Percentiles rank a stretch among this genome's conserved stretches.
Evolutionary conservation across 1,140 invertebrate species (phyloP).

Genomic region (Uloborus diversus): DNA sequence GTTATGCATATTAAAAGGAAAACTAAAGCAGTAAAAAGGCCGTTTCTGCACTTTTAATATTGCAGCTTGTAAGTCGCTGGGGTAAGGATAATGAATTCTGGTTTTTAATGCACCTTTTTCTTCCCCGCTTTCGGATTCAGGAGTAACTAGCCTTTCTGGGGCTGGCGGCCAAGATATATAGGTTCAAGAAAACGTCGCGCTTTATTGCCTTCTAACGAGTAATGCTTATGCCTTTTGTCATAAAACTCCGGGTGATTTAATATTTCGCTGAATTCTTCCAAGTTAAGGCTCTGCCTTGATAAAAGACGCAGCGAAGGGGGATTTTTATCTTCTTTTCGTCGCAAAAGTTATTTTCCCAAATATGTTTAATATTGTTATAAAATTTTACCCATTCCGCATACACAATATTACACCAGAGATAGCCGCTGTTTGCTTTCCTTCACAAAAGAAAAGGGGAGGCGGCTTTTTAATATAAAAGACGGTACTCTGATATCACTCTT

Average conservation of each 20-base stretch:
- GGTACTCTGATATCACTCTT: conserved; percentile 41
- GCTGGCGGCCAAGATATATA: conserved; percentile 55
- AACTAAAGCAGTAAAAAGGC: conserved; percentile 55
- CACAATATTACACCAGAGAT: conserved; percentile 55
- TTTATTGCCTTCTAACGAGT: conserved; percentile 57
- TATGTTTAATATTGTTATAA: conserved; percentile 57
- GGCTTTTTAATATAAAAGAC: conserved; percentile 55
- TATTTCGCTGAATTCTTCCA: conserved; percentile 56
- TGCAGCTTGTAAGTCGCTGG: conserved; percentile 54
- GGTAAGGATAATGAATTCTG: conserved; percentile 56
- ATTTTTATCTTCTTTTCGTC: conserved; percentile 55
- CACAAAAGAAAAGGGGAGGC: conserved; percentile 32
- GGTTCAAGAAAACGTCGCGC: conserved; percentile 54
- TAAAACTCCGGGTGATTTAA: conserved; percentile 57
- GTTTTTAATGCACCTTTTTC: conserved; percentile 56
- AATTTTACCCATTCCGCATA: conserved; percentile 56
- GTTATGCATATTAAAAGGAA: conserved; percentile 57
- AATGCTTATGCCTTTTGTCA: conserved; percentile 57
- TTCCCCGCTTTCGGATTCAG: conserved; percentile 52
- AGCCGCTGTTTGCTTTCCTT: conserved; percentile 47
- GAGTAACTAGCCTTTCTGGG: conserved; percentile 51
- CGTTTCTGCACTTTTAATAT: conserved; percentile 56
- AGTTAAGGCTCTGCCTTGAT: conserved; percentile 53
- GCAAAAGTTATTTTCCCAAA: conserved; percentile 57
- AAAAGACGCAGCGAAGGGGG: conserved; percentile 50